phyloP scores from a whole-genome alignment of 2,113 vertebrate genomes.

The Noturus placidus region DNA sequence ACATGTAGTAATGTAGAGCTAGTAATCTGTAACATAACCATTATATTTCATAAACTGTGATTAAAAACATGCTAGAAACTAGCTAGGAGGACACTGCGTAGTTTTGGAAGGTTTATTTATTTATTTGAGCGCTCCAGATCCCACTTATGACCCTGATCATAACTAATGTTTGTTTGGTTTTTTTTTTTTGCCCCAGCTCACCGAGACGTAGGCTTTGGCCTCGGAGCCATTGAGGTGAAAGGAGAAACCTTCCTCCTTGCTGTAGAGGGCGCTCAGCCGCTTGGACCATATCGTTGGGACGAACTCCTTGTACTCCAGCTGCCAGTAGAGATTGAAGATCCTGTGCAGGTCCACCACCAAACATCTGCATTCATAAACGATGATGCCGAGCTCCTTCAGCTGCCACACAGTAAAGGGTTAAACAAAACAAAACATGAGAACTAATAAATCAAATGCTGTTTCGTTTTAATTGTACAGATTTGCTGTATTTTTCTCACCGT shows the following conservation, averaged over 20 bases:
- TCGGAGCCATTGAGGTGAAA: slow-evolving; percentile 82
- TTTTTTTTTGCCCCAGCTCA: slow-evolving; percentile 64
- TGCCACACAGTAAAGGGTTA: slow-evolving; percentile 65
- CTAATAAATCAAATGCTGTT: neutral
- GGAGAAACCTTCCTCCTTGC: slow-evolving; percentile 74
- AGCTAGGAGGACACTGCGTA: too few species aligned
- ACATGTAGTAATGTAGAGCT: too few species aligned
- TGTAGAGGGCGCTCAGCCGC: slow-evolving; percentile 84
- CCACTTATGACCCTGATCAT: too few species aligned
- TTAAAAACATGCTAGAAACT: too few species aligned
- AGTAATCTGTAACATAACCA: too few species aligned
- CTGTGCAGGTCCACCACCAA: slow-evolving; percentile 90
- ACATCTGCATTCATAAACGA: slow-evolving; percentile 94
- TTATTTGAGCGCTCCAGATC: too few species aligned
- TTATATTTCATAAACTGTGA: too few species aligned
- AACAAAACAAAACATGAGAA: neutral
- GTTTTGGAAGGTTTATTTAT: too few species aligned
- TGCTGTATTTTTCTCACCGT: slow-evolving; percentile 73
- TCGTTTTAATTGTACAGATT: too few species aligned
- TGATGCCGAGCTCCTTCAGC: slow-evolving; percentile 93
- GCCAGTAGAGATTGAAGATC: slow-evolving; percentile 85
- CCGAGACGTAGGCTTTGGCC: slow-evolving; percentile 85
- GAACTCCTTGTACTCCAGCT: slow-evolving; percentile 74
- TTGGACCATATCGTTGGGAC: slow-evolving; percentile 86
- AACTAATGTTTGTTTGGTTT: too few species aligned